Evolutionary conservation across 2,888 invertebrate species (phyloP).

Genomic region (Hypomecis punctinalis): DNA sequence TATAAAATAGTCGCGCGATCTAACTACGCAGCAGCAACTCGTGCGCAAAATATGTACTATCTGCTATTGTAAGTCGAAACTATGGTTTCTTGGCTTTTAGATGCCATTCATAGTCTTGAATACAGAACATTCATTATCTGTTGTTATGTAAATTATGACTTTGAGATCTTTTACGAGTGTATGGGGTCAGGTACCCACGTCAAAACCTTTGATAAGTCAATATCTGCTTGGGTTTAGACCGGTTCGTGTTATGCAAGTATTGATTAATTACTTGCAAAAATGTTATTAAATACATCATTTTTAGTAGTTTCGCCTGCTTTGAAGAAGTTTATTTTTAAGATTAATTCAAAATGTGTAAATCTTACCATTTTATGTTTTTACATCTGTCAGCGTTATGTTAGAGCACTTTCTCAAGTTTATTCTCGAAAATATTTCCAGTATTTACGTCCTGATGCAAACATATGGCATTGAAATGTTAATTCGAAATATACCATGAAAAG

Average conservation of each 20-base stretch:
- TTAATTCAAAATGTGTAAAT: no score
- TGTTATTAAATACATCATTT: no score
- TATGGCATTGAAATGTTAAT: constrained; percentile 8
- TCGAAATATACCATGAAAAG: not conserved
- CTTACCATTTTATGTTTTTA: no score
- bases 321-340: no score
- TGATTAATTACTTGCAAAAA: no score
- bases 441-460: not conserved
- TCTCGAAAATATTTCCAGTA: not conserved
- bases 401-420: not conserved
- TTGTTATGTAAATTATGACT: constrained; percentile 6
- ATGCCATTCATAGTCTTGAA: not conserved
- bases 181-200: constrained; percentile 22
- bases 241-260: constrained; percentile 12
- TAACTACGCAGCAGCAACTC: constrained; percentile 47
- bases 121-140: not conserved
- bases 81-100: not conserved
- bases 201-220: constrained; percentile 14
- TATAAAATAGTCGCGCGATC: constrained; percentile 35
- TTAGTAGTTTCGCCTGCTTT: no score
- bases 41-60: constrained; percentile 13
- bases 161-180: not conserved
- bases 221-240: constrained; percentile 9
- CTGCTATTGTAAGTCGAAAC: not conserved
- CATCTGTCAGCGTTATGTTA: no score